Conservation (phyloP, 2,113 vertebrate species). For the Hippocampus mohnikei region DNA sequence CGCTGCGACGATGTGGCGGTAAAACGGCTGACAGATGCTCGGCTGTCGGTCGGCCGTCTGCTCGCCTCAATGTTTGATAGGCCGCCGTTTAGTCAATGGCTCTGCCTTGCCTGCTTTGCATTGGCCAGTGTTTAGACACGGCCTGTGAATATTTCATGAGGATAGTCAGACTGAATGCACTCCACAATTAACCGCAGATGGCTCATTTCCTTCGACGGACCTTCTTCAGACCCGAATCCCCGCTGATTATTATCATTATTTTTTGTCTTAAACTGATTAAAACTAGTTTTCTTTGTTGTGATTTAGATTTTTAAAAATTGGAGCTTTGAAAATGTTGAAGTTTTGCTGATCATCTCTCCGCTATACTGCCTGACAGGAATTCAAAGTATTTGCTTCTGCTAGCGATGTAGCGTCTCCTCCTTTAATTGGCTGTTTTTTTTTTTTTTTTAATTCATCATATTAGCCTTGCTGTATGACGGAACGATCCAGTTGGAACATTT, state of each 20-base stretch:
- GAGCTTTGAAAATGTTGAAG: not conserved
- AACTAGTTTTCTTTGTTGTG: not conserved
- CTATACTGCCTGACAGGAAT: not conserved
- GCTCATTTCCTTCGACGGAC: slow-evolving; percentile 9
- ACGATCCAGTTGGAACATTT: not conserved
- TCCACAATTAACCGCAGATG: slow-evolving; percentile 18
- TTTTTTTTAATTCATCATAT: not conserved
- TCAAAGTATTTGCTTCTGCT: too few relatives aligned
- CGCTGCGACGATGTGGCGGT: slow-evolving; percentile 21
- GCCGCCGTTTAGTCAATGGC: slow-evolving; percentile 28
- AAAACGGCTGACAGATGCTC: slow-evolving; percentile 55
- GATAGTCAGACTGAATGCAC: slow-evolving; percentile 10
- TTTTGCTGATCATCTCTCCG: not conserved
- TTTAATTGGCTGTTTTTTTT: not conserved
- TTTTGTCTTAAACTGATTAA: not conserved
- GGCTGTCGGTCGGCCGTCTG: slow-evolving; percentile 41
- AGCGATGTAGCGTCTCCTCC: not conserved
- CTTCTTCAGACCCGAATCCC: not conserved
- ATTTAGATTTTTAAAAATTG: not conserved
- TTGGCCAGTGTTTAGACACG: slow-evolving; percentile 35
- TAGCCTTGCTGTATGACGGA: not conserved
- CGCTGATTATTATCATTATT: not conserved
- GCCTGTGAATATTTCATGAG: slow-evolving; percentile 41
- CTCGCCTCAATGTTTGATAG: slow-evolving; percentile 36
- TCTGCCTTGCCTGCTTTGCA: slow-evolving; percentile 23